A percentile compares a stretch with the other conserved stretches of the same genome.
Conservation (phyloP, 2,888 invertebrate species). For the Ecliptopera silaceata region DNA sequence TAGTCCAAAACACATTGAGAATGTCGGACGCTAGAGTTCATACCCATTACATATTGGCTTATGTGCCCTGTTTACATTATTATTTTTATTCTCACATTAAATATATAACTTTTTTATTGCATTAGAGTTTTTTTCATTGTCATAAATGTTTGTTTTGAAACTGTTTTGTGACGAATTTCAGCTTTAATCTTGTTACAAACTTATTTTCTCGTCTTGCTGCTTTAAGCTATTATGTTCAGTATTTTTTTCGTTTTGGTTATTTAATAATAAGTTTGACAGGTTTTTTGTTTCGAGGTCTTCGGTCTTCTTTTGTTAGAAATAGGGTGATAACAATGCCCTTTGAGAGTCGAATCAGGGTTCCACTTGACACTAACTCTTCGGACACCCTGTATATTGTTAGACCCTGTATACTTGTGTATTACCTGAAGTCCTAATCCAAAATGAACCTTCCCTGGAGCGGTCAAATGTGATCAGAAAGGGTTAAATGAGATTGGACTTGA, state of each 20-base stretch:
- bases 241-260: background rate
- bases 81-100: slow-evolving; percentile 1
- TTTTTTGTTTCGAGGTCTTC: background rate
- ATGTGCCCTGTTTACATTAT: background rate
- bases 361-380: too few species aligned
- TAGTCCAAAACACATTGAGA: too few species aligned
- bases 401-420: too few species aligned
- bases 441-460: slow-evolving; percentile 3
- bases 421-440: background rate
- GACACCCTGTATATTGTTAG: too few species aligned
- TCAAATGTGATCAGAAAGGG: slow-evolving; percentile 27
- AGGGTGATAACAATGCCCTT: too few species aligned
- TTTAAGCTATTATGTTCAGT: background rate
- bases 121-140: slow-evolving; percentile 29
- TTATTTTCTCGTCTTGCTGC: slow-evolving; percentile 18
- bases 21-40: background rate
- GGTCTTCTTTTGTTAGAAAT: background rate
- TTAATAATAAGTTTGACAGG: background rate
- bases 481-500: slow-evolving; percentile 36
- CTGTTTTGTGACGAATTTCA: slow-evolving; percentile 26
- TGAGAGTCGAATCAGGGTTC: too few species aligned
- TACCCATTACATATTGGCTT: background rate
- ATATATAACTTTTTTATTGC: slow-evolving; percentile 32
- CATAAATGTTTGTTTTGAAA: slow-evolving; percentile 21
- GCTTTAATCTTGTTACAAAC: slow-evolving; percentile 25